phyloP scores from a whole-genome alignment of 2,113 vertebrate species.

The Oxyruncus cristatus region DNA sequence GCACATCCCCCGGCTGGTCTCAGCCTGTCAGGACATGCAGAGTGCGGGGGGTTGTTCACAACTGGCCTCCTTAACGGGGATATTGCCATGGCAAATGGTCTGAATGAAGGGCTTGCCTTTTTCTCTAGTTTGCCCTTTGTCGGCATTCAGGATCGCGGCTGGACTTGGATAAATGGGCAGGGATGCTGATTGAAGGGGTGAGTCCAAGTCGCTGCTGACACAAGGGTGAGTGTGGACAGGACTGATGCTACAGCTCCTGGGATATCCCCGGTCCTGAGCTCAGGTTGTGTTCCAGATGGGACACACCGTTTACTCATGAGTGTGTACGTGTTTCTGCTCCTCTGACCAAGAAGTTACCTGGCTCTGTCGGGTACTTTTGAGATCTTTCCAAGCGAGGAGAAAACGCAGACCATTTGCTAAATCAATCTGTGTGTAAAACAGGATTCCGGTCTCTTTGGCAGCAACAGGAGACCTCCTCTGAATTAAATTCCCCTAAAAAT shows the following conservation, averaged over 20 bases:
- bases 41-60: accelerated
- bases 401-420: accelerated
- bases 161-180: background rate
- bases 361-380: background rate
- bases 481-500: background rate
- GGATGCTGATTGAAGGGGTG: background rate
- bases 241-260: background rate
- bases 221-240: background rate
- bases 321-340: background rate
- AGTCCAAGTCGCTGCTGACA: accelerated
- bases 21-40: background rate
- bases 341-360: background rate
- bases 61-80: accelerated
- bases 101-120: background rate
- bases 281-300: background rate
- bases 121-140: background rate
- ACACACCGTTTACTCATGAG: background rate
- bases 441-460: background rate
- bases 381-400: background rate
- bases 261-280: background rate
- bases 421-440: background rate
- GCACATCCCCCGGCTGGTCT: background rate
- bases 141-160: accelerated
- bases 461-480: background rate
- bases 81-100: accelerated